Conservation (phyloP, 2,888 invertebrate species). For the Chymomyza fuscimana region DNA sequence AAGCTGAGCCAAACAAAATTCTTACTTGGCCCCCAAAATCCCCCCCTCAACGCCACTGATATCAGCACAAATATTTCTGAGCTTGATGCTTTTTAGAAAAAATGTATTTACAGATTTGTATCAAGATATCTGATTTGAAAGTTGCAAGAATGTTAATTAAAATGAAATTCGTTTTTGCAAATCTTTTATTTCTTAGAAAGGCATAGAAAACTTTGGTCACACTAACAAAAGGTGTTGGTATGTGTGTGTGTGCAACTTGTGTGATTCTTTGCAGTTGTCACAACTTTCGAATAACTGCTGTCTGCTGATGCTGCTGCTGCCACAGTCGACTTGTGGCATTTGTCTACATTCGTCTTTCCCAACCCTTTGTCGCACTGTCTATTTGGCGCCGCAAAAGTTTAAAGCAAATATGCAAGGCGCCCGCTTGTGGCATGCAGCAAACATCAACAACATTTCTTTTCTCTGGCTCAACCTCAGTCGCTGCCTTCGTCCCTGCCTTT, state of each 20-base stretch:
- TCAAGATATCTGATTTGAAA: conserved; percentile 29
- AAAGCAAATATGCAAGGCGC: conserved; percentile 66
- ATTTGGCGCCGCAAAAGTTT: conserved; percentile 62
- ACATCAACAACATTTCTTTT: conserved; percentile 57
- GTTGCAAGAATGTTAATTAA: conserved; percentile 63
- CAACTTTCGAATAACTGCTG: conserved; percentile 58
- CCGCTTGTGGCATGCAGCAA: conserved; percentile 70
- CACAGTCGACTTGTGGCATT: background rate
- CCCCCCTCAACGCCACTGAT: background rate
- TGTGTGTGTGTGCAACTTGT: conserved; percentile 7
- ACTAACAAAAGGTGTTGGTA: conserved; percentile 41
- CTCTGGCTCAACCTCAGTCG: background rate
- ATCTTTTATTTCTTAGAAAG: conserved; percentile 38
- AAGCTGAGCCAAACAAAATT: too few relatives aligned
- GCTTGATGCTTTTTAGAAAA: background rate
- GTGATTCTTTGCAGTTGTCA: conserved; percentile 43
- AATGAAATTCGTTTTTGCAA: conserved; percentile 60
- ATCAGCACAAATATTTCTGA: background rate
- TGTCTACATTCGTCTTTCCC: conserved; percentile 14
- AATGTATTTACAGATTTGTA: conserved; percentile 11
- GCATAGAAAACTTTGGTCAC: conserved; percentile 24
- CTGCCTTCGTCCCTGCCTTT: too few relatives aligned
- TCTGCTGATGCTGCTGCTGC: conserved; percentile 40
- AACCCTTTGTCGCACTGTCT: conserved; percentile 23
- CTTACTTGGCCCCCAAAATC: too few relatives aligned